Base-by-base conservation (phyloP, 2,888 invertebrate genomes). In the Brachyptera putata region DNA sequence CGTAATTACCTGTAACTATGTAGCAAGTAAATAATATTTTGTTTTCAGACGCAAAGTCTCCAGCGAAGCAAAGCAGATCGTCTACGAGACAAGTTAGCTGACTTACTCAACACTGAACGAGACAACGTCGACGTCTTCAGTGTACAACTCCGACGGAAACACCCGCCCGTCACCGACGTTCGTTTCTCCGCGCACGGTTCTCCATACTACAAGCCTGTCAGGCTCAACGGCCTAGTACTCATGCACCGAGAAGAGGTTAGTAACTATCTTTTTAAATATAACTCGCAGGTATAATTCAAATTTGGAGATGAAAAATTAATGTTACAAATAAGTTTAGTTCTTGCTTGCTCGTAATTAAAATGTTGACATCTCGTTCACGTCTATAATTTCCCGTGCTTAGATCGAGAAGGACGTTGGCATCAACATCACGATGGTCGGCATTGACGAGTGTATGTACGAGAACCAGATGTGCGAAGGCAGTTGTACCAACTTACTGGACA, bases 81-180 rank as follows among this genome's bases (percentile, higher is more conserved):
- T 65, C 93, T 97, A 75, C 84, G 89, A 69, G 90, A 91, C 67
- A 91, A 95, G 75, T 79, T 97, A 65, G 90, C 89, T 0, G 87
- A 90, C 71, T 80, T 95, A 66, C 79, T 97, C 55, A 89, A 87
- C 66, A 91, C 91, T 3, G 89, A 91, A 67, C 80, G 87, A 34
- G 89, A 91, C 68, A 93, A 95, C 72, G 93, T 99, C 14, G 95
- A 97, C 69, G 88, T 99, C 59, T 98, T 99, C 74, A 97, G 96
- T 74, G 94, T 99, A 14, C 95, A 96, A 74, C 75, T 91, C 43
- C 83, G 91, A 68, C 84, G 89, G 67, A 87, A 91, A 67, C 89
- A 90, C 75, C 91, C 94, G 1, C 91, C 92, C 1, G 80, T 92
- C 39, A 95, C 95, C 0, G 97, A 97, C 70, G 85, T 98, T 2